Evolutionary conservation across 2,797 vertebrate species (phyloP), one percentile per base, ranked within the genome.

Genomic region (Simalia tracyae): DNA sequence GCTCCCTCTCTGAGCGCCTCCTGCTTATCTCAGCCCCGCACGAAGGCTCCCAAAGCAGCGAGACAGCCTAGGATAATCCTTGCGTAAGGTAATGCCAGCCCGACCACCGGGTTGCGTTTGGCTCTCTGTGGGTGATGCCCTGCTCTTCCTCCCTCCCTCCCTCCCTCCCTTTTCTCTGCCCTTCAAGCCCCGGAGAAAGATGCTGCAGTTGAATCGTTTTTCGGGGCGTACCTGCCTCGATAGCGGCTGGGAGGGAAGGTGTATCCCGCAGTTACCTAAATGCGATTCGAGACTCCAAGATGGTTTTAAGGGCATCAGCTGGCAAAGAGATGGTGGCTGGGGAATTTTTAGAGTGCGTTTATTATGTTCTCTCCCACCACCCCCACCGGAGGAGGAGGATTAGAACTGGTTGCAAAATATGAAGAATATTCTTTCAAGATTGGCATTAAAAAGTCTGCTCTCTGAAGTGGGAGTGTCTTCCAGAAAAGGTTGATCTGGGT

Each of bases 51-150:
- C 19, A 19, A 68, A 12, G 1, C 81, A 59, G 57, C 26, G 2
- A 56, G 56, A 17, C 1, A 50, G 19, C 46, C 19, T n/a, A 22
- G 50, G 68, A 42, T 46, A n/a, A 19, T 4, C 59, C 3, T 57
- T 57, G 28, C 26, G 1, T 68, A 46, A 92, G 92, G 92, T 92
- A 92, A 87, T 86, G 84, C 88, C 87, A 10, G 1, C 28, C 56
- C 88, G 4, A 1, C 28, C 56, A 76, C 92, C 26, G 88, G 86
- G 2, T 1, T 54, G 54, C 10, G 46, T 31, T 11, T 24, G 60
- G 63, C 22, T 66, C 7, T 9, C 54, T 10, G 17, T 26, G 42
- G 56, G 60, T 50, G 90, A 42, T 17, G 50, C 15, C 66, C 57
- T 14, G 31, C 24, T 28, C 59, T 4, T 66, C 68, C 61, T 89